Base-by-base conservation (phyloP, 1,140 invertebrate species). In the Halesus radiatus region DNA sequence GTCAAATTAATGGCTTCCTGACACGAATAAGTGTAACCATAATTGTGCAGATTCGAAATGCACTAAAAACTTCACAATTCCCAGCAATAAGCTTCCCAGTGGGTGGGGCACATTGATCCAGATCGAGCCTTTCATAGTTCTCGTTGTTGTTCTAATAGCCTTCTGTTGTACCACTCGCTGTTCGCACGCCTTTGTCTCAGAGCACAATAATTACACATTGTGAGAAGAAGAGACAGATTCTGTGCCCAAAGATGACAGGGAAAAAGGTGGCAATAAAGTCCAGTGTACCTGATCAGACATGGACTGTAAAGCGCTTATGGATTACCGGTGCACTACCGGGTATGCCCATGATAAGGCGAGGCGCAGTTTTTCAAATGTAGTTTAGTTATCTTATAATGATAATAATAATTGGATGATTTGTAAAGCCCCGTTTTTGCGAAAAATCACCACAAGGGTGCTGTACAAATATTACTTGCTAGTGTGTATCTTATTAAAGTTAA, bases 241-340 rank as follows among this genome's bases (percentile, higher is more conserved):
- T 22, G 50, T 54, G 22, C 54, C 20, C 70, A 29, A 16, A 56
- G 70, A 45, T 45, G 16, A 13, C 56, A 37, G 29, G 29, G 18
- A 29, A 60, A 45, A 58, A n/a, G 37, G 16, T 23, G 10, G 62
- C 62, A 78, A 78, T 78, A 78, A 78, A 62, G 23, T 45, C 26
- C 54, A n/a, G 62, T 79, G 68, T 60, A 20, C 18, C 13, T 56
- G 29, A 73, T 79, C 68, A 1, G 78, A 26, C 37, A 62, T 37
- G 45, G 68, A 22, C 58, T 62, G 78, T 79, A 79, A 79, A 79
- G 45, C 56, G 52, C 70, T 79, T 74, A 62, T 79, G 78, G 78
- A 79, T 79, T 70, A 60, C 56, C 23, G 13, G 68, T 23, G 54
- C 56, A 68, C 78, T 79, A 70, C 78, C 37, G 77, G 58, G 32